phyloP scores from a whole-genome alignment of 1,140 invertebrate species.

The Sycophila sp. region DNA sequence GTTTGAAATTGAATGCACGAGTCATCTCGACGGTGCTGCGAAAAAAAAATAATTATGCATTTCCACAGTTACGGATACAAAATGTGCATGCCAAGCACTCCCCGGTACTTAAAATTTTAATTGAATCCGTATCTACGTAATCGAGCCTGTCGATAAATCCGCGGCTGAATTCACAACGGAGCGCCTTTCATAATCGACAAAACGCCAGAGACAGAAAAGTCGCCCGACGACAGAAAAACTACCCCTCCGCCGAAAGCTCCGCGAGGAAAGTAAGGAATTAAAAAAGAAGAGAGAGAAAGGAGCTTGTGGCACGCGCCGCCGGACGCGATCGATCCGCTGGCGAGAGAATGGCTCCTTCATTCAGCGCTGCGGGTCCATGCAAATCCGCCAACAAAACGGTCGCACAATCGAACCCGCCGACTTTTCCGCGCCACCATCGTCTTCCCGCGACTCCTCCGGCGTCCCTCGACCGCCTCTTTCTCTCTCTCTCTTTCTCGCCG shows the following conservation, averaged over 20 bases:
- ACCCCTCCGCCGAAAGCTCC: not conserved
- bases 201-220: slow-evolving; percentile 17
- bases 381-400: slow-evolving; percentile 49
- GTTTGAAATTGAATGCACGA: too few relatives aligned
- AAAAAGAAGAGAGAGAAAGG: not conserved
- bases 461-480: slow-evolving; percentile 6
- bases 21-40: too few relatives aligned
- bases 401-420: slow-evolving; percentile 48
- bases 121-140: slow-evolving; percentile 35
- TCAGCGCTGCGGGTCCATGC: slow-evolving; percentile 41
- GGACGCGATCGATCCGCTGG: slow-evolving; percentile 50
- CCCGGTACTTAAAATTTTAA: slow-evolving; percentile 34
- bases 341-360: slow-evolving; percentile 45
- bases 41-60: not conserved
- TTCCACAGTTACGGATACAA: too few relatives aligned
- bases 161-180: not conserved
- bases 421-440: not conserved
- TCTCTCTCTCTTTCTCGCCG: not conserved
- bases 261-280: not conserved
- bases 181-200: slow-evolving; percentile 4
- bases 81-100: too few relatives aligned
- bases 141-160: slow-evolving; percentile 33
- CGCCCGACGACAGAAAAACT: not conserved
- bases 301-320: slow-evolving; percentile 20
- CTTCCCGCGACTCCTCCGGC: slow-evolving; percentile 3